Conservation (phyloP, 1,140 invertebrate genomes). For the Hypothenemus hampei region DNA sequence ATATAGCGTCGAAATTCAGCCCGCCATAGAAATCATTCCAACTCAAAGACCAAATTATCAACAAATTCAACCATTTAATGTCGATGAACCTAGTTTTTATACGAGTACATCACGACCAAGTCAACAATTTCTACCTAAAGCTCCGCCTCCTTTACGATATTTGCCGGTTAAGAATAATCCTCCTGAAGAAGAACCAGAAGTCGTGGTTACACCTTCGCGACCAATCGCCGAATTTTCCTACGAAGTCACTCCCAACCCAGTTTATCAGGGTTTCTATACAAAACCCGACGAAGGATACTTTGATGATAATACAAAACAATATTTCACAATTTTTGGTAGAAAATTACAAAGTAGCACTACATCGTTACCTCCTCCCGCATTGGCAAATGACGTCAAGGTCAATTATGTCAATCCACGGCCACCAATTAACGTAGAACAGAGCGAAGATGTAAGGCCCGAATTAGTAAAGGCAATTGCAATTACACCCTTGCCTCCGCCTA, state of each 20-base stretch:
- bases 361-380: slow-evolving; percentile 39
- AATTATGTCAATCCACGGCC: slow-evolving; percentile 58
- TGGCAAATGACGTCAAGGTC: slow-evolving; percentile 57
- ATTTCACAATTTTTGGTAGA: slow-evolving; percentile 70
- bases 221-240: slow-evolving; percentile 37
- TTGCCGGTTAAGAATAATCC: slow-evolving; percentile 26
- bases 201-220: slow-evolving; percentile 20
- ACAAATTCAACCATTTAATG: slow-evolving; percentile 44
- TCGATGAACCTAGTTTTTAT: slow-evolving; percentile 44
- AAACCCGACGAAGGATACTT: slow-evolving; percentile 65
- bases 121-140: not conserved
- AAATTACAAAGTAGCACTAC: slow-evolving; percentile 56
- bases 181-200: slow-evolving; percentile 2
- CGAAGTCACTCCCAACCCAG: slow-evolving; percentile 56
- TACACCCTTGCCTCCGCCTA: slow-evolving; percentile 6
- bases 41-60: slow-evolving; percentile 36
- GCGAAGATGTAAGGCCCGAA: slow-evolving; percentile 47
- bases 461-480: slow-evolving; percentile 30
- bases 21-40: slow-evolving; percentile 40
- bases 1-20: slow-evolving; percentile 53
- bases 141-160: slow-evolving; percentile 1
- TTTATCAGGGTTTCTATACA: slow-evolving; percentile 62
- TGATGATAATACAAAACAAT: slow-evolving; percentile 71
- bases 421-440: slow-evolving; percentile 60
- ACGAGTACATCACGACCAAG: slow-evolving; percentile 40